Base-by-base conservation (phyloP, 2,113 vertebrate genomes). In the Toxotes chatareus region DNA sequence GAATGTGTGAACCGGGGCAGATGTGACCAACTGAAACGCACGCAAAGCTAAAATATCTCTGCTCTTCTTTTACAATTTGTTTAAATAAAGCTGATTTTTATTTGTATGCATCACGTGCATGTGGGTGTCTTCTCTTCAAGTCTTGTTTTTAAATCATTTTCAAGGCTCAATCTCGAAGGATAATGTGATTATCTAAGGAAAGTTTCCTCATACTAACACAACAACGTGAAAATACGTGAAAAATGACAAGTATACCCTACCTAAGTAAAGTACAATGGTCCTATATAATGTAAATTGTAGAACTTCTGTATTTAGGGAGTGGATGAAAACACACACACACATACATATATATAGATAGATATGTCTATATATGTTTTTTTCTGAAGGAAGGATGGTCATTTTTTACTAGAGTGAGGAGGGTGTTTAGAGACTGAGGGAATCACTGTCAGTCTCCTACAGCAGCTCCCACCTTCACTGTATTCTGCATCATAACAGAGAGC, bases 11-110 rank as follows among this genome's bases (percentile, higher is more conserved):
- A 8, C 12, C 13, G 27, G 10, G 27, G 19, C 57, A 46, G n/a
- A n/a, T n/a, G 1, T 70, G 42, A 27, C 27, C 0, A 13, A 32
- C 17, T 21, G 16, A 9, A 66, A 47, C 27, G 6, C 14, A 1
- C 63, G 56, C 0, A 12, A 59, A 40, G 10, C 49, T 40, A 4
- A 27, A 19, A 14, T 23, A 12, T 44, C 0, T 53, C 0, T 47
- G 47, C 4, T 38, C 27, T 61, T 55, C 17, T 46, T 7, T 27
- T 11, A 27, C 5, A 9, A 0, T 42, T 19, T 16, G 4, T 14
- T 60, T 23, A 13, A 86, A 86, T 86, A 86, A 86, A 86, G 8
- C 64, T 31, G 5, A n/a, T 68, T 57, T 57, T 42, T 46, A 44
- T 63, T 36, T 2, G 32, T 0, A 38, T 32, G 7, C 17, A 31